Conservation (phyloP, 1,140 invertebrate species). For the Drosophila truncata region DNA sequence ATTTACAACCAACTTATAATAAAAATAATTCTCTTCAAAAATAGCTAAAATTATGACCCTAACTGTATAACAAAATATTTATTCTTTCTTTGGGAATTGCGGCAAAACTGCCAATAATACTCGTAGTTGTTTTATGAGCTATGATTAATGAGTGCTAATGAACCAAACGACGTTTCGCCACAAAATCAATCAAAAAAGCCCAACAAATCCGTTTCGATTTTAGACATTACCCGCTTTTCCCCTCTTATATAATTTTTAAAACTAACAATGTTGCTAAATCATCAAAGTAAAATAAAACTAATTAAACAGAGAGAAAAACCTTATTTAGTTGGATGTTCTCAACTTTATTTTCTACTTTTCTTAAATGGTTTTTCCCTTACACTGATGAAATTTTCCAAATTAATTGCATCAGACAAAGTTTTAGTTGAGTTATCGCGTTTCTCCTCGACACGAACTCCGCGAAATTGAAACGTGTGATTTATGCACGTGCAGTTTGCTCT, state of each 20-base stretch:
- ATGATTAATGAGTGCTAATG: conserved; percentile 47
- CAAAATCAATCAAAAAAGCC: conserved; percentile 18
- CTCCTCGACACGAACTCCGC: conserved; percentile 36
- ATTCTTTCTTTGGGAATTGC: background rate
- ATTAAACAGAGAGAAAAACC: conserved; percentile 11
- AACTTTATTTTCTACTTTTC: conserved; percentile 2
- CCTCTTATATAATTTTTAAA: background rate
- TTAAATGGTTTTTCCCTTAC: conserved; percentile 1
- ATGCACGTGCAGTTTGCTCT: conserved; percentile 30
- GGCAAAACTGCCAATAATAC: conserved; percentile 2
- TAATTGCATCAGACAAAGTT: conserved; percentile 45
- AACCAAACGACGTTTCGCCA: conserved; percentile 5
- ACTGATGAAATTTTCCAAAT: conserved; percentile 22
- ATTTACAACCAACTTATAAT: background rate
- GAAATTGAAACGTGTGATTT: conserved; percentile 43
- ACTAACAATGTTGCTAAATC: conserved; percentile 9
- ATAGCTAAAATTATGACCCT: no score
- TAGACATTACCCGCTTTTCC: background rate
- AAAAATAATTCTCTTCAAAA: background rate
- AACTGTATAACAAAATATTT: background rate
- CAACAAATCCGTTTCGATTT: conserved; percentile 24
- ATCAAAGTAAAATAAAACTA: conserved; percentile 6
- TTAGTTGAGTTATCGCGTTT: conserved; percentile 20
- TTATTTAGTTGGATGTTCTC: conserved; percentile 25
- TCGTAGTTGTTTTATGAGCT: conserved; percentile 19